Percentiles rank a stretch among this genome's conserved stretches.
Conservation (phyloP, 2,113 vertebrate genomes). For the Onychostoma macrolepis region DNA sequence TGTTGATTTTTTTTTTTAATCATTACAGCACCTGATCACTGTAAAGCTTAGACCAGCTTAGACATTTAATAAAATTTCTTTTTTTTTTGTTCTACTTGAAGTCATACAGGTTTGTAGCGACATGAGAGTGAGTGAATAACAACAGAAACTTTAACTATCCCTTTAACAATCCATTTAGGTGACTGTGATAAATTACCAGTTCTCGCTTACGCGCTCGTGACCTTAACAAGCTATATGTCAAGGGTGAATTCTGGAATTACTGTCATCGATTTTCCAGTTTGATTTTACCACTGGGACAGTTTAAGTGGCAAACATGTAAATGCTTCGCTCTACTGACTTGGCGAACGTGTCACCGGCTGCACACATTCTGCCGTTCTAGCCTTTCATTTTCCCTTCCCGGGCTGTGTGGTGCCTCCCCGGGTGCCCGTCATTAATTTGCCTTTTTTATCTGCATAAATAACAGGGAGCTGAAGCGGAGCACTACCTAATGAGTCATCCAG, state of each 20-base stretch:
- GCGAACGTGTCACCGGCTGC: constrained; percentile 34
- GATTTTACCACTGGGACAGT: constrained; percentile 38
- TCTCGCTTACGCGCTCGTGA: neutral
- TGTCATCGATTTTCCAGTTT: constrained; percentile 13
- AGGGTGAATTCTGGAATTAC: constrained; percentile 32
- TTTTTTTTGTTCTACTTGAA: neutral
- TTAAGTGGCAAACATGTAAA: constrained; percentile 44
- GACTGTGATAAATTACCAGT: constrained; percentile 5
- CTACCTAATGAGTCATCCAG: constrained; percentile 56
- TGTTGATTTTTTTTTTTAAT: neutral
- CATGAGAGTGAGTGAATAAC: neutral
- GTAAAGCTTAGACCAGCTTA: neutral
- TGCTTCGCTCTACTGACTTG: constrained; percentile 19
- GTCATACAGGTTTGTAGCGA: neutral
- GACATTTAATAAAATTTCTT: neutral
- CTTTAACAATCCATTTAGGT: neutral
- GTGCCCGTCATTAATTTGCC: constrained; percentile 52
- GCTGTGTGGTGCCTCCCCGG: constrained; percentile 41
- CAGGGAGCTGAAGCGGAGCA: constrained; percentile 49
- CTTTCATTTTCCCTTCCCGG: constrained; percentile 45
- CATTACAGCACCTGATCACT: neutral
- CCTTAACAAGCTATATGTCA: constrained; percentile 17
- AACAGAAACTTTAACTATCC: neutral
- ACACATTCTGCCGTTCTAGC: constrained; percentile 42
- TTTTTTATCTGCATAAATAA: constrained; percentile 63